phyloP scores from a whole-genome alignment of 2,797 vertebrate species.

The Dendrocincla fuliginosa region DNA sequence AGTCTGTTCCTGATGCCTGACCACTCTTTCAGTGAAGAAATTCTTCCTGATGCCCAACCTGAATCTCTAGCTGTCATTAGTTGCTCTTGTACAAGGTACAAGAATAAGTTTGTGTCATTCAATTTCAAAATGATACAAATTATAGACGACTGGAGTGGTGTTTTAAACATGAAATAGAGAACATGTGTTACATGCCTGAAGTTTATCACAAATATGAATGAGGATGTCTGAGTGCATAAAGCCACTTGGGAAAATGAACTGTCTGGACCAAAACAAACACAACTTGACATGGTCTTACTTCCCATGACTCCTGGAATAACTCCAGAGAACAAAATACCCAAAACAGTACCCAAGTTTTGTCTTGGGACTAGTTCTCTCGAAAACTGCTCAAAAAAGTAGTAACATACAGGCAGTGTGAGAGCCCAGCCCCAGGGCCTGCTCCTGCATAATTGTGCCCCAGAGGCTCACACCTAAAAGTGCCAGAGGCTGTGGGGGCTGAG shows the following conservation, averaged over 20 bases:
- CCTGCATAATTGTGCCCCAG: fast-evolving
- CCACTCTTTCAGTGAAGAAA: background rate
- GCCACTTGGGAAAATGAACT: background rate
- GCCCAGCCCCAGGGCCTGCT: background rate
- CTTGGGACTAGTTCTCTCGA: background rate
- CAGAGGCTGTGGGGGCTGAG: background rate
- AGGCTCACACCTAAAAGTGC: background rate
- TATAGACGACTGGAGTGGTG: background rate
- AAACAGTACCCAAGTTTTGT: background rate
- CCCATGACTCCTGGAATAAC: background rate
- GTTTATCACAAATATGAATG: background rate
- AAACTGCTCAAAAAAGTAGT: background rate
- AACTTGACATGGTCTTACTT: background rate
- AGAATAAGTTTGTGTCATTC: background rate
- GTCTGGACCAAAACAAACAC: background rate
- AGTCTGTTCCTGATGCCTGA: background rate
- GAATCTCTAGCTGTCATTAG: background rate
- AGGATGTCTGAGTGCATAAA: background rate
- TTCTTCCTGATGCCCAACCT: background rate
- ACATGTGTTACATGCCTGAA: background rate
- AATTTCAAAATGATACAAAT: background rate
- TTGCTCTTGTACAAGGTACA: background rate
- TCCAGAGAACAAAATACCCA: background rate
- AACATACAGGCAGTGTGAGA: background rate
- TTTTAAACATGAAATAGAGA: background rate